phyloP scores from a whole-genome alignment of 2,797 vertebrate species.

The Ceryle rudis region DNA sequence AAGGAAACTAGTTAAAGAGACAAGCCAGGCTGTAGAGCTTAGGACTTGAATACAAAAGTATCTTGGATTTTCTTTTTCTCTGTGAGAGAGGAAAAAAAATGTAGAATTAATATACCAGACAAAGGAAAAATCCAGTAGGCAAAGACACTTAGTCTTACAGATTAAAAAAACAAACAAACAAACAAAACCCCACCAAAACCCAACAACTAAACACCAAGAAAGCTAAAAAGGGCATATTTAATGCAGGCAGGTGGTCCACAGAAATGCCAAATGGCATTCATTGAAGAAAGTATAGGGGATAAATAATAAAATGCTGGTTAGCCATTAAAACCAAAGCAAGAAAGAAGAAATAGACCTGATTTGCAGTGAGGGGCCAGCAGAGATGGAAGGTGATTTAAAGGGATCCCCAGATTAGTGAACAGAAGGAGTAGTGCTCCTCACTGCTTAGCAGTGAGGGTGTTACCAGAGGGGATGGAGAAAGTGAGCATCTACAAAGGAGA shows the following conservation, averaged over 20 bases:
- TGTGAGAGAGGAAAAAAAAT: background rate
- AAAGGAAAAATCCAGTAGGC: background rate
- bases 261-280: background rate
- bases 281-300: background rate
- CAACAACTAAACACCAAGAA: background rate
- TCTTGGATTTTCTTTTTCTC: background rate
- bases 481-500: background rate
- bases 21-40: background rate
- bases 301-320: background rate
- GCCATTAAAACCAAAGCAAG: background rate
- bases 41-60: background rate
- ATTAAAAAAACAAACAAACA: no score
- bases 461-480: background rate
- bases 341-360: background rate
- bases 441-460: background rate
- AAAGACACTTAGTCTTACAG: background rate
- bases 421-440: background rate
- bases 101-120: background rate
- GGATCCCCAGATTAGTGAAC: background rate
- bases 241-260: background rate
- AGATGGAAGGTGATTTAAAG: background rate
- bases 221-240: background rate
- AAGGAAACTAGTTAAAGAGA: background rate
- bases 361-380: background rate
- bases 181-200: no score